Evolutionary conservation across 2,888 invertebrate species (phyloP).

Genomic region (Scaeva pyrastri): DNA sequence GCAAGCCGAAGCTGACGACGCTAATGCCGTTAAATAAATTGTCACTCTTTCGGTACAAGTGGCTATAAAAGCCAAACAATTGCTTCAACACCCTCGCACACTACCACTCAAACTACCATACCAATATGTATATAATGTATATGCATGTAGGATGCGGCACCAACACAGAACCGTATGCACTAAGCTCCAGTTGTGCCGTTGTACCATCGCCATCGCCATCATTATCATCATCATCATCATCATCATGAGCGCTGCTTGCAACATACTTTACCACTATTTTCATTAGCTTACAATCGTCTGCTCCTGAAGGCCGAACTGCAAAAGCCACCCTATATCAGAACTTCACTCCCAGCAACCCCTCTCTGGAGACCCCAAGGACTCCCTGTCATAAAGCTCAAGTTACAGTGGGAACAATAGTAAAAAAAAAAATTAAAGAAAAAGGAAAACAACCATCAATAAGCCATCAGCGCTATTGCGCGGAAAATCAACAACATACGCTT

Average conservation of each 20-base stretch:
- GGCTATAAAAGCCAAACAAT: conserved; percentile 70
- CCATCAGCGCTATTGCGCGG: conserved; percentile 60
- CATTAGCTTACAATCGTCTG: conserved; percentile 51
- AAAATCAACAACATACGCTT: conserved; percentile 58
- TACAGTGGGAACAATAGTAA: background rate
- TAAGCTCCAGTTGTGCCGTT: conserved; percentile 14
- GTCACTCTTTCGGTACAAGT: conserved; percentile 61
- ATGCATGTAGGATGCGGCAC: no score
- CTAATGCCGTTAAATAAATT: conserved; percentile 73
- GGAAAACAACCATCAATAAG: conserved; percentile 68
- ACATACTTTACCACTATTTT: conserved; percentile 64
- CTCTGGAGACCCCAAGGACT: background rate
- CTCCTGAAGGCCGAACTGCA: conserved; percentile 20
- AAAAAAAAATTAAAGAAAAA: conserved; percentile 12
- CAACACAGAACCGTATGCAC: conserved; percentile 1
- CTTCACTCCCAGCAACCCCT: background rate
- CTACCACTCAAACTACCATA: background rate
- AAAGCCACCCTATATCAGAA: background rate
- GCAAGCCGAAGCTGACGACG: conserved; percentile 42
- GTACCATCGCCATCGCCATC: conserved; percentile 25
- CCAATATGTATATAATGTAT: conserved; percentile 6
- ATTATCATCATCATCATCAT: conserved; percentile 46
- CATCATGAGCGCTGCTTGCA: conserved; percentile 40
- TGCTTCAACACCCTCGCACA: conserved; percentile 21
- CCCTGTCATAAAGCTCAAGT: conserved; percentile 5